Evolutionary conservation across 2,113 vertebrate genomes (phyloP).

Genomic region (Polypterus senegalus): DNA sequence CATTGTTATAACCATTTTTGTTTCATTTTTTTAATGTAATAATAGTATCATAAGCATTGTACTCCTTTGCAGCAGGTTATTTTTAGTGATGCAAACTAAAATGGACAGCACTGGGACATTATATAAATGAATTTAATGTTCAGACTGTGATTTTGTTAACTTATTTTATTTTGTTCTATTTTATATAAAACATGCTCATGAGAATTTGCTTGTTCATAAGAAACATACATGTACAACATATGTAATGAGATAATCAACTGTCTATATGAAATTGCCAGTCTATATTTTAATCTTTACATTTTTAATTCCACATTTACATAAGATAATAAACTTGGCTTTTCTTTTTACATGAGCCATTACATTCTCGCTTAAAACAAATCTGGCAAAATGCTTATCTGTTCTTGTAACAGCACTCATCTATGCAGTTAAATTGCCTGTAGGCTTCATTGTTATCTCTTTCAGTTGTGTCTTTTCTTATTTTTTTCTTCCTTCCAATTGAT

Average conservation of each 20-base stretch:
- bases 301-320: neutral
- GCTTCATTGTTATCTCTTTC: neutral
- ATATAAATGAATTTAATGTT: too few relatives aligned
- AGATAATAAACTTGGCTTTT: neutral
- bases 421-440: neutral
- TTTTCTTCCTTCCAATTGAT: neutral
- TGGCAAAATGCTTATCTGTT: neutral
- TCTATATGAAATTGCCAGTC: neutral
- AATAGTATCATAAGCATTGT: too few relatives aligned
- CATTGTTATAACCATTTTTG: too few relatives aligned
- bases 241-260: neutral
- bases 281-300: neutral
- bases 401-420: neutral
- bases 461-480: neutral
- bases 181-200: too few relatives aligned
- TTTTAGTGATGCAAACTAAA: too few relatives aligned
- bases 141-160: too few relatives aligned
- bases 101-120: too few relatives aligned
- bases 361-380: neutral
- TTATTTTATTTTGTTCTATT: too few relatives aligned
- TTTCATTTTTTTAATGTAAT: too few relatives aligned
- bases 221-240: too few relatives aligned
- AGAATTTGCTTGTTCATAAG: too few relatives aligned
- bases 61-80: too few relatives aligned
- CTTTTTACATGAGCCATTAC: neutral